These are phyloP conservation scores for Lontra canadensis DNA, from an alignment of 2,113 vertebrate species.

Conservation along the genomic window DNA sequence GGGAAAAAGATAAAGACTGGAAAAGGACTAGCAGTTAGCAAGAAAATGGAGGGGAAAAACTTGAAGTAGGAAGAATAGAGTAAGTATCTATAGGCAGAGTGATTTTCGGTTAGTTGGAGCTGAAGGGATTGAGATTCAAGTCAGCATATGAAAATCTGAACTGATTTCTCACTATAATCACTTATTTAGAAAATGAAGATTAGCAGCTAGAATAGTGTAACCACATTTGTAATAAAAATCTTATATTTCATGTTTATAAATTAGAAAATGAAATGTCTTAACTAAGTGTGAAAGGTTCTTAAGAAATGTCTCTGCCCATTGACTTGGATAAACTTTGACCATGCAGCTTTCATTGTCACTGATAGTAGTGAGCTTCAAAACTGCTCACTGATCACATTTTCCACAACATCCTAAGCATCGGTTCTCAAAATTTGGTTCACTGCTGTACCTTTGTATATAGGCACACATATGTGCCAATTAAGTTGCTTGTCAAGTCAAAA, in stretches of 20 bases:
- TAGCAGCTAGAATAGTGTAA: conserved; percentile 33
- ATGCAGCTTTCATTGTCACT: background rate
- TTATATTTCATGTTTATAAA: conserved; percentile 44
- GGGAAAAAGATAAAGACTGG: background rate
- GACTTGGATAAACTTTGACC: background rate
- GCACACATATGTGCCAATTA: background rate
- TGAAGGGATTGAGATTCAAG: background rate
- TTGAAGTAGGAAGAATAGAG: background rate
- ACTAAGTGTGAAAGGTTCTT: background rate
- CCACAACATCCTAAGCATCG: background rate
- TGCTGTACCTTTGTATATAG: background rate
- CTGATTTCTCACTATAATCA: conserved; percentile 33
- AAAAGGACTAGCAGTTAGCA: background rate
- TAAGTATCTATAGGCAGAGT: background rate
- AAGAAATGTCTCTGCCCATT: background rate
- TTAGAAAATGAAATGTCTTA: conserved; percentile 68
- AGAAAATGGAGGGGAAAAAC: background rate
- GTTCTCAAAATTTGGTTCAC: background rate
- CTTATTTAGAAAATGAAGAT: conserved; percentile 45
- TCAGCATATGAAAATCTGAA: background rate
- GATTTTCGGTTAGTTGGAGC: background rate
- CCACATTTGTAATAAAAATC: background rate
- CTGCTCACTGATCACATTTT: background rate
- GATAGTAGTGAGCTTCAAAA: background rate
- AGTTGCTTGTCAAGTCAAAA: conserved; percentile 14